These are phyloP conservation scores for Onychomys arenicola DNA, from an alignment of 2,797 vertebrate species.

Conservation along the genomic window DNA sequence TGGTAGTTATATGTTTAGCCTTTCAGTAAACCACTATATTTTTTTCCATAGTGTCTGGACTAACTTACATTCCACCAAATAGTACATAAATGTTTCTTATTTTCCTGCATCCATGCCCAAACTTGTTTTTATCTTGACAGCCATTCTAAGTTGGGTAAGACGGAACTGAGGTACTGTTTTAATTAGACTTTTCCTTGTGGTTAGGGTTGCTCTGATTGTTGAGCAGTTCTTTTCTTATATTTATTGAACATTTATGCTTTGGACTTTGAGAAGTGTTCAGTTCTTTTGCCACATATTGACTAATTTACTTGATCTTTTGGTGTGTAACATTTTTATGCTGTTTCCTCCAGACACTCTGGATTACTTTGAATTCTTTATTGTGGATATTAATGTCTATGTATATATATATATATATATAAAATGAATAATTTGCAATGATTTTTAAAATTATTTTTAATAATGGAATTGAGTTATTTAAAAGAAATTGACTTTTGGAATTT, in stretches of 20 bases:
- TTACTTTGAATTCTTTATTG: neutral
- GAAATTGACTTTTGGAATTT: constrained; percentile 47
- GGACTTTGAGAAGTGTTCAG: neutral
- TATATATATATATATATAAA: too few relatives aligned
- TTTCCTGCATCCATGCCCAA: neutral
- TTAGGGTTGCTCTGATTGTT: too few relatives aligned
- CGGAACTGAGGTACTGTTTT: neutral
- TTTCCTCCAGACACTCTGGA: neutral
- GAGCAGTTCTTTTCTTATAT: neutral
- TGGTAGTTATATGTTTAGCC: neutral
- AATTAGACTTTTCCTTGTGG: neutral
- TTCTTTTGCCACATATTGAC: neutral
- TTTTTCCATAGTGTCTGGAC: neutral
- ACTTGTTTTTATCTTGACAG: neutral
- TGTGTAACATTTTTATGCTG: neutral
- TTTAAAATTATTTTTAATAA: neutral
- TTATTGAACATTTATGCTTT: neutral
- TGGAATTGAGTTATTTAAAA: neutral
- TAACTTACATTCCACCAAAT: neutral
- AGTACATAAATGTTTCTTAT: neutral
- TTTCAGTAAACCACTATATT: neutral
- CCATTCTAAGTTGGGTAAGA: neutral
- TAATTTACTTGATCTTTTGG: neutral
- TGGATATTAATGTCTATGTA: neutral
- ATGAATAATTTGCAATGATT: neutral